Conservation (phyloP, 2,797 vertebrate species). For the Clangula hyemalis region DNA sequence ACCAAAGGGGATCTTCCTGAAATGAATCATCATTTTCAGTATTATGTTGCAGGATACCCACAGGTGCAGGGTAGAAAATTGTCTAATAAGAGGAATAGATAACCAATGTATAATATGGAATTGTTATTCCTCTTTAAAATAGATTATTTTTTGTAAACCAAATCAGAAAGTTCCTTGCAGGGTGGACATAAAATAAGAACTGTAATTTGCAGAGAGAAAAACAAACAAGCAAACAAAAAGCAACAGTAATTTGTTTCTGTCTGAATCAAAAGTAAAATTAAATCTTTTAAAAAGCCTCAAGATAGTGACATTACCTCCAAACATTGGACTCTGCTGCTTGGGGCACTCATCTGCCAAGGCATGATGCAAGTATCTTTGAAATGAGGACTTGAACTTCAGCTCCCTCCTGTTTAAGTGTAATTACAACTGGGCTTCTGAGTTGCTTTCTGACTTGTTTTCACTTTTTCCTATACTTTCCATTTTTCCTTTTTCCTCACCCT, state of each 20-base stretch:
- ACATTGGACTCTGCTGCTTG: not conserved
- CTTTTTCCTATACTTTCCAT: not conserved
- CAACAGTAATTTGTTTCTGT: not conserved
- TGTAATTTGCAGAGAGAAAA: not conserved
- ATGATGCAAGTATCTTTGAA: not conserved
- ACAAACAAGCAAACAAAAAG: not conserved
- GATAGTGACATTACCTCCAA: not conserved
- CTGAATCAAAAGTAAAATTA: not conserved
- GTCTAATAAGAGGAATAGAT: not conserved
- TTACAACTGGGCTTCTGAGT: not conserved
- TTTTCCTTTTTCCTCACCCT: not conserved
- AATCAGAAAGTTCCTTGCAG: not conserved
- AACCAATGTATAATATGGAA: not conserved
- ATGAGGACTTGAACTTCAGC: not conserved
- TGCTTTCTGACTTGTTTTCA: not conserved
- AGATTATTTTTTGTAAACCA: not conserved
- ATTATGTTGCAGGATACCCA: slow-evolving; percentile 11
- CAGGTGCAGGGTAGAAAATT: not conserved
- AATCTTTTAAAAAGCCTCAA: not conserved
- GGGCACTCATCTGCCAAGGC: not conserved
- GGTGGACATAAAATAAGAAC: not conserved
- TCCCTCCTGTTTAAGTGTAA: not conserved
- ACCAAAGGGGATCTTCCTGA: slow-evolving; percentile 11
- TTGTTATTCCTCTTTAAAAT: not conserved
- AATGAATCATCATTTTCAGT: not conserved